These are phyloP conservation scores for Platyscapa corneri DNA, from an alignment of 1,140 invertebrate species.

Conservation along the genomic window DNA sequence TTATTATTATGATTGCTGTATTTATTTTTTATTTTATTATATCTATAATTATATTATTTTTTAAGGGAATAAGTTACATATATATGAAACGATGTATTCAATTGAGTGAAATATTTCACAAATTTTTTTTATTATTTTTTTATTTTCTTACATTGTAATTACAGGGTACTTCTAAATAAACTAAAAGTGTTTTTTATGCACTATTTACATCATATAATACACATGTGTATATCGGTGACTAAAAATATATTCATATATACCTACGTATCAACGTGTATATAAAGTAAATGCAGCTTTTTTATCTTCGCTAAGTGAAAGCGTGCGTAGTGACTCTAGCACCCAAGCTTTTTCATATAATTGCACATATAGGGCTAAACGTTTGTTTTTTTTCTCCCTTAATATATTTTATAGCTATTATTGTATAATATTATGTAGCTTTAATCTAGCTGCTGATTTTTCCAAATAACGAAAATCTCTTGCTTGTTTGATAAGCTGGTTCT, in stretches of 20 bases:
- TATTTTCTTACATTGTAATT: constrained; percentile 8
- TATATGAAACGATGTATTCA: not conserved
- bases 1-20: no score
- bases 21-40: no score
- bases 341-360: constrained; percentile 50
- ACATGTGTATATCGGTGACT: constrained; percentile 45
- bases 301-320: constrained; percentile 15
- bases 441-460: not conserved
- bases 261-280: not conserved
- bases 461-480: not conserved
- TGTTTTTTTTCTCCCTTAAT: constrained; percentile 21
- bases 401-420: not conserved
- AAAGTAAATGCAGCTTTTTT: constrained; percentile 6
- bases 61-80: not conserved
- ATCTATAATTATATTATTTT: no score
- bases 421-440: no score
- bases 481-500: not conserved
- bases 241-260: constrained; percentile 23
- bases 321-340: constrained; percentile 2
- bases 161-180: constrained; percentile 27
- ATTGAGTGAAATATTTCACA: not conserved
- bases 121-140: not conserved
- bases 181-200: constrained; percentile 29
- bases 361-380: constrained; percentile 20
- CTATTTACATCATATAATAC: constrained; percentile 26